Conservation (phyloP, 2,113 vertebrate genomes). For the Poecile atricapillus region DNA sequence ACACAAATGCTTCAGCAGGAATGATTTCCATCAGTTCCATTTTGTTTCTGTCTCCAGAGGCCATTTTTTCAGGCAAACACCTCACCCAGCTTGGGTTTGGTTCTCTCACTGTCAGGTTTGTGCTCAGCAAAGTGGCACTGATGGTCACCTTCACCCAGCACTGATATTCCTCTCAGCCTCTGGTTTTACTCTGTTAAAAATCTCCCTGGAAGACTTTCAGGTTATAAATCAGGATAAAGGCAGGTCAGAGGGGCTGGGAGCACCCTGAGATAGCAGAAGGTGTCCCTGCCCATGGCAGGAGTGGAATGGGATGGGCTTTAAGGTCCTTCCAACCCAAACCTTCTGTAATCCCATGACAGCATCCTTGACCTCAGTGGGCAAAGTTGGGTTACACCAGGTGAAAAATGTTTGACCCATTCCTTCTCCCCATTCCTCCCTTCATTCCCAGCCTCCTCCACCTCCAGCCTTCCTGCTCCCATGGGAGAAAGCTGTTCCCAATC, state of each 20-base stretch:
- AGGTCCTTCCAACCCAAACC: not conserved
- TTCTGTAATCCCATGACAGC: not conserved
- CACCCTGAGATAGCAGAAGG: not conserved
- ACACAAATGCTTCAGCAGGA: not conserved
- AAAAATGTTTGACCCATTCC: not conserved
- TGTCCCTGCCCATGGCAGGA: not conserved
- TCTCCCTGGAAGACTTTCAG: not conserved
- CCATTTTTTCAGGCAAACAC: not conserved
- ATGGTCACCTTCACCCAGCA: not conserved
- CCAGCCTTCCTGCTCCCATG: not conserved
- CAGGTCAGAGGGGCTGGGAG: not conserved
- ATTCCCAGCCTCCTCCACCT: not conserved
- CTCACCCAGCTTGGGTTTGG: not conserved
- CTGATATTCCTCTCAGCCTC: not conserved
- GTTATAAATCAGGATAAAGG: not conserved
- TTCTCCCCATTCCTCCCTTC: not conserved
- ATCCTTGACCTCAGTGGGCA: not conserved
- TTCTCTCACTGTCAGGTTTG: not conserved
- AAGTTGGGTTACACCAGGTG: not conserved
- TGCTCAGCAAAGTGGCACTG: not conserved
- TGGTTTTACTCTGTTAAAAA: not conserved
- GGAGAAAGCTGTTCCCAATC: not conserved
- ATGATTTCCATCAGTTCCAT: not conserved
- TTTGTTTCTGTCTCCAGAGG: not conserved
- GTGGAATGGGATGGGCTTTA: not conserved